These are phyloP conservation scores for Albula goreensis DNA, from an alignment of 2,113 vertebrate species.

Conservation along the genomic window DNA sequence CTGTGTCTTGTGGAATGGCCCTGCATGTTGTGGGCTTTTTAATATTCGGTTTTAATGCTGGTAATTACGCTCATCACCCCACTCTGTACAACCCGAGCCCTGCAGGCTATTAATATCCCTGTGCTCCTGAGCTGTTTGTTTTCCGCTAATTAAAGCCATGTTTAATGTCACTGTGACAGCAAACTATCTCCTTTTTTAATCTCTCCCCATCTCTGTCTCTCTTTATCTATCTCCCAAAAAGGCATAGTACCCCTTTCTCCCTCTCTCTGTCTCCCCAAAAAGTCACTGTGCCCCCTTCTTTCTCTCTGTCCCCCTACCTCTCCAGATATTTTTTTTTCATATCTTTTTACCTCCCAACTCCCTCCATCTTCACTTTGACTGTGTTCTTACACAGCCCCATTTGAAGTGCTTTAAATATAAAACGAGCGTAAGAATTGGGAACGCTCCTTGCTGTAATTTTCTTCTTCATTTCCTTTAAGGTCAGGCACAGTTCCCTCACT, in stretches of 20 bases:
- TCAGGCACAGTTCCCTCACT: too few relatives aligned
- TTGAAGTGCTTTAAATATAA: too few relatives aligned
- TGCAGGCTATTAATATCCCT: background rate
- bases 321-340: background rate
- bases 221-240: background rate
- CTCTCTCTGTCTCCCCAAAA: background rate
- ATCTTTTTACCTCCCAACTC: too few relatives aligned
- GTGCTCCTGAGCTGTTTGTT: slow-evolving; percentile 9
- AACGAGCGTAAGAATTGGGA: too few relatives aligned
- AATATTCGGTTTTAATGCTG: background rate
- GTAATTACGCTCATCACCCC: slow-evolving; percentile 11
- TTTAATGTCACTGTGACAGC: slow-evolving; percentile 12
- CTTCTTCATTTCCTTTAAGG: too few relatives aligned
- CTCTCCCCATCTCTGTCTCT: background rate
- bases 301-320: background rate
- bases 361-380: too few relatives aligned
- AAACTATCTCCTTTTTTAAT: background rate
- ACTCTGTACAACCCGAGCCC: background rate
- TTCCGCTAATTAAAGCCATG: slow-evolving; percentile 21
- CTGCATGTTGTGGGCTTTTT: background rate
- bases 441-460: too few relatives aligned
- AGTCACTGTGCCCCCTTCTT: too few relatives aligned
- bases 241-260: background rate
- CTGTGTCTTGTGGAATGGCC: background rate
- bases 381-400: too few relatives aligned